phyloP scores from a whole-genome alignment of 1,140 invertebrate species.

The Calycopis cecrops region DNA sequence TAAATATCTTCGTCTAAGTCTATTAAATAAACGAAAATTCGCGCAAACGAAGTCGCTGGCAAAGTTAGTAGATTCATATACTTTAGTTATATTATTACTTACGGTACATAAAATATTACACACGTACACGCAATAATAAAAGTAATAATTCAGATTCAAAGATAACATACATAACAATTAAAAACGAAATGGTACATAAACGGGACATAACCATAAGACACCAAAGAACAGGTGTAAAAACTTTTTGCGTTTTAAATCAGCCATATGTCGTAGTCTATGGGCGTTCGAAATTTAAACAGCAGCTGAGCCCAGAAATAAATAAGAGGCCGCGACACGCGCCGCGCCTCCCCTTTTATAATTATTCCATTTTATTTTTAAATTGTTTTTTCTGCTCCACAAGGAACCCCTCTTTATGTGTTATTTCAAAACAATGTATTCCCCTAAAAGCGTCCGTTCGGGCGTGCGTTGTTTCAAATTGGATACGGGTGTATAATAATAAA shows the following conservation, averaged over 20 bases:
- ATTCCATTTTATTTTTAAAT: slow-evolving; percentile 75
- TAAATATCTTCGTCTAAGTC: too few species aligned
- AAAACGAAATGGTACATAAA: too few species aligned
- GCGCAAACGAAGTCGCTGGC: too few species aligned
- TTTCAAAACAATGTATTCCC: slow-evolving; percentile 62
- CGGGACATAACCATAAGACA: not conserved
- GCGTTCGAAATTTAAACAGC: slow-evolving; percentile 33
- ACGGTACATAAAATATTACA: too few species aligned
- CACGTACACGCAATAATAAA: too few species aligned
- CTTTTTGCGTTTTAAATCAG: slow-evolving; percentile 28
- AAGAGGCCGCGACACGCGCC: slow-evolving; percentile 62
- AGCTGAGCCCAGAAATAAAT: slow-evolving; percentile 67
- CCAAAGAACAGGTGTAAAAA: slow-evolving; percentile 29
- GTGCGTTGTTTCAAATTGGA: slow-evolving; percentile 72
- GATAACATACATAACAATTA: too few species aligned
- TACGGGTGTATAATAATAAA: slow-evolving; percentile 72
- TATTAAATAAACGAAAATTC: too few species aligned
- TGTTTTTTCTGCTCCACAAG: slow-evolving; percentile 67
- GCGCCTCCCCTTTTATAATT: slow-evolving; percentile 66
- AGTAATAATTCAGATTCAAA: too few species aligned
- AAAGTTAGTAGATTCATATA: too few species aligned
- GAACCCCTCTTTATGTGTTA: slow-evolving; percentile 55
- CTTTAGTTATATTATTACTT: too few species aligned
- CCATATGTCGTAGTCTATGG: slow-evolving; percentile 12
- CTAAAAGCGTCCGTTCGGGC: slow-evolving; percentile 49